A percentile compares a stretch with the other conserved stretches of the same genome.
Conservation (phyloP, 2,113 vertebrate genomes). For the Daubentonia madagascariensis region DNA sequence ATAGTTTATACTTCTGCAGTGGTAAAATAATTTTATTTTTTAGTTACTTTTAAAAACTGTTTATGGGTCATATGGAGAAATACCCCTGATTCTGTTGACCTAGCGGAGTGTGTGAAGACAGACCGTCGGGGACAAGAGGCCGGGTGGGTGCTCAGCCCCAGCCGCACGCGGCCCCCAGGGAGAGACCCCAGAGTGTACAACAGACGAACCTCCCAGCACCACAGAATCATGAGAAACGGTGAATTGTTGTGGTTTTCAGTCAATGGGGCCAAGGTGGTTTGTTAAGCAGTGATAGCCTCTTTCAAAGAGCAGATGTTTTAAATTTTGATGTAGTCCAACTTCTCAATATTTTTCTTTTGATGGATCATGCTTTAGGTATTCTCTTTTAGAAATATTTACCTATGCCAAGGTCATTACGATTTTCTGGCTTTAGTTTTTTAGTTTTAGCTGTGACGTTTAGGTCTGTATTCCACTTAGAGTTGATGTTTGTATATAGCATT, state of each 20-base stretch:
- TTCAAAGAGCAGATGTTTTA: background rate
- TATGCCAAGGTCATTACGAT: background rate
- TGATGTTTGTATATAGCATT: background rate
- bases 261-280: background rate
- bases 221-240: fast-evolving
- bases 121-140: background rate
- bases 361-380: background rate
- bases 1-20: background rate
- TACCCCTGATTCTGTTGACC: background rate
- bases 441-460: background rate
- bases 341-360: background rate
- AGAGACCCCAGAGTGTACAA: background rate
- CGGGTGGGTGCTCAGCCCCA: background rate
- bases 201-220: background rate
- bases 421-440: background rate
- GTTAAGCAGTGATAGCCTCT: background rate
- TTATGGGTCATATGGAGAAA: background rate
- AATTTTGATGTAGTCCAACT: background rate
- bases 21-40: background rate
- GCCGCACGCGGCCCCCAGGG: background rate
- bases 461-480: background rate
- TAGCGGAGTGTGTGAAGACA: background rate
- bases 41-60: too few species aligned
- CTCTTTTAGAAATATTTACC: background rate
- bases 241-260: background rate